Conservation (phyloP, 2,888 invertebrate genomes). For the Nesidiocoris tenuis region DNA sequence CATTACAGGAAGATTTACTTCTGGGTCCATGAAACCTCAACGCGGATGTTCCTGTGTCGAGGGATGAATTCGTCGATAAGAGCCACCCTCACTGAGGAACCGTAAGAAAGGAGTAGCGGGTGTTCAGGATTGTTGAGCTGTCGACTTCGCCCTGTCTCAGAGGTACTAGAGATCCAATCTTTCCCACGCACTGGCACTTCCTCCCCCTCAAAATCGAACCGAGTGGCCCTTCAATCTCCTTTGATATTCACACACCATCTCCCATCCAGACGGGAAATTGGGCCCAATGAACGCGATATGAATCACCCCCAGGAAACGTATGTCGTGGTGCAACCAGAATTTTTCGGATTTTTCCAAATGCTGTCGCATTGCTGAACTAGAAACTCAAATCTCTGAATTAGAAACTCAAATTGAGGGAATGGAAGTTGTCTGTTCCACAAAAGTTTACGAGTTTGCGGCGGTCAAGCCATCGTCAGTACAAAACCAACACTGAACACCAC, state of each 20-base stretch:
- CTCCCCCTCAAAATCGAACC: neutral
- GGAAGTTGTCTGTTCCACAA: too few species aligned
- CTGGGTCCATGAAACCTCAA: neutral
- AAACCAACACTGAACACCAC: too few species aligned
- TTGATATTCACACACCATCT: neutral
- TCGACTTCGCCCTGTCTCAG: neutral
- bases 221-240: neutral
- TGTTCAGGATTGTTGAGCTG: neutral
- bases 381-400: too few species aligned
- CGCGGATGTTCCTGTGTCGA: neutral
- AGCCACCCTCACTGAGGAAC: neutral
- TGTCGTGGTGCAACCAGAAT: too few species aligned
- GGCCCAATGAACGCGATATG: neutral
- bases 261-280: neutral
- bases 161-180: neutral
- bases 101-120: neutral
- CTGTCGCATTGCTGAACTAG: too few species aligned
- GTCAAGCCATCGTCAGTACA: too few species aligned
- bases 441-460: too few species aligned
- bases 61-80: neutral
- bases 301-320: neutral
- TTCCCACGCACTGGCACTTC: neutral
- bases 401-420: too few species aligned
- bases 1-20: neutral
- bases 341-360: too few species aligned